These are phyloP conservation scores for Leptobrachium leishanense DNA, from an alignment of 2,113 vertebrate genomes.

Conservation along the genomic window DNA sequence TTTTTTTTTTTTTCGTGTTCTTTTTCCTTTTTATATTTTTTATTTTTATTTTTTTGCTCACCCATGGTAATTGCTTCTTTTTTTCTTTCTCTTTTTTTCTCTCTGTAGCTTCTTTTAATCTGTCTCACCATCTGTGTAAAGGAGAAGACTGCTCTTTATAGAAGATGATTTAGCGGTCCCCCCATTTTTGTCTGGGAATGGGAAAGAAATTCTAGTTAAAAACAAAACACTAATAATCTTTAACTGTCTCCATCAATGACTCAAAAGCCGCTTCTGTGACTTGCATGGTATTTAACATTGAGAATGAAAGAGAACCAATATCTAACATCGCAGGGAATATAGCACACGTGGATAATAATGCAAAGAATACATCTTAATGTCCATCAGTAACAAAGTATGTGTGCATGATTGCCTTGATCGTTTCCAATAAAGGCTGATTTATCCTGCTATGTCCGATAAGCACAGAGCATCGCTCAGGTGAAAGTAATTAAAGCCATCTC, in stretches of 20 bases:
- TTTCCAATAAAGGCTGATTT: conserved; percentile 1
- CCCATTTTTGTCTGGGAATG: conserved; percentile 58
- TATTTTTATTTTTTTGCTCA: conserved; percentile 65
- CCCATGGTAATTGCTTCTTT: conserved; percentile 61
- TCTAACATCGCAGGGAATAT: conserved; percentile 17
- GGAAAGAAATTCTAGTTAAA: conserved; percentile 56
- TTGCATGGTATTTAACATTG: conserved; percentile 69
- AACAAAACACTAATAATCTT: conserved; percentile 40
- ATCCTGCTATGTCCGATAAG: conserved; percentile 1
- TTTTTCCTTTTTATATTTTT: conserved; percentile 24
- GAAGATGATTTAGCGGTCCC: conserved; percentile 79
- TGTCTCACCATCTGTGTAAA: conserved; percentile 86
- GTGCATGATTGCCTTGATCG: conserved; percentile 1
- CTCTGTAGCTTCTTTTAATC: conserved; percentile 97
- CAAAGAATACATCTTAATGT: not conserved
- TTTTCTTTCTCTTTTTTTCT: conserved; percentile 48
- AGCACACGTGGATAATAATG: conserved; percentile 5
- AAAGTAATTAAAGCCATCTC: conserved; percentile 32
- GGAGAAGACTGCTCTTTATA: conserved; percentile 89
- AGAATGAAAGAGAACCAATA: conserved; percentile 37
- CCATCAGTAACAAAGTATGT: conserved; percentile 21
- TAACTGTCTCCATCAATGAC: conserved; percentile 60
- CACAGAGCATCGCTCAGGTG: conserved; percentile 33
- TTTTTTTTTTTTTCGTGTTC: not conserved
- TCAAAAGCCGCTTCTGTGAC: conserved; percentile 67